Evolutionary conservation across 2,113 vertebrate species (phyloP), one percentile per base, ranked within the genome.

Genomic region (Benitochromis conjunctus): DNA sequence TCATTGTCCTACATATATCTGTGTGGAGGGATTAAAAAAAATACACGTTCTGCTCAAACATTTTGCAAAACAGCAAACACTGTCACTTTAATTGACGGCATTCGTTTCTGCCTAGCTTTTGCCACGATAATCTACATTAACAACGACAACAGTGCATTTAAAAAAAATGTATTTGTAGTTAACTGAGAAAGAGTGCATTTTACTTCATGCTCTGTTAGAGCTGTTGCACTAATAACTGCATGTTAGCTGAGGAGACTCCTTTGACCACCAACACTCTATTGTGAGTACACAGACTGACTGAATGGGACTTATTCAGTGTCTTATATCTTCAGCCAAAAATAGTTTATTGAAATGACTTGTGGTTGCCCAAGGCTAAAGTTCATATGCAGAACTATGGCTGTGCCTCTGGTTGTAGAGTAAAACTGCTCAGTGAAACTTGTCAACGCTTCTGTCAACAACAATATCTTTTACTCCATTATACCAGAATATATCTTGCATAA

Each of bases 341-440:
- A 55, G 77, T 85, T 89, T 80, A 89, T 90, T 71, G 76, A 89
- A 92, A 89, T 91, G 82, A 89, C 82, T 89, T 74, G 76, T 58
- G 85, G 78, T 88, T 86, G 84, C 88, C 82, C 80, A 81, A 74
- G 88, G 89, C 80, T 60, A 64, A 24, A 85, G 60, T 81, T 83
- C 66, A 51, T 19, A 62, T 83, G 86, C 85, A 81, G 71, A 83
- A 24, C 64, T 16, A 36, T 55, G 81, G 48, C 86, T 76, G 64
- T 24, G 83, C 81, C 54, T 14, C 69, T 19, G 46, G 86, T 74
- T 58, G 38, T 48, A 10, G 53, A 56, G 60, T 76, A 83, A 76
- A 48, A 77, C 31, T 34, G 58, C 36, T 21, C 60, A 36, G 43
- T 14, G 9, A 69, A 89, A 86, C 62, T 83, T 81, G 84, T 79